Evolutionary conservation across 2,888 invertebrate species (phyloP).

Genomic region (Volucella zonaria): DNA sequence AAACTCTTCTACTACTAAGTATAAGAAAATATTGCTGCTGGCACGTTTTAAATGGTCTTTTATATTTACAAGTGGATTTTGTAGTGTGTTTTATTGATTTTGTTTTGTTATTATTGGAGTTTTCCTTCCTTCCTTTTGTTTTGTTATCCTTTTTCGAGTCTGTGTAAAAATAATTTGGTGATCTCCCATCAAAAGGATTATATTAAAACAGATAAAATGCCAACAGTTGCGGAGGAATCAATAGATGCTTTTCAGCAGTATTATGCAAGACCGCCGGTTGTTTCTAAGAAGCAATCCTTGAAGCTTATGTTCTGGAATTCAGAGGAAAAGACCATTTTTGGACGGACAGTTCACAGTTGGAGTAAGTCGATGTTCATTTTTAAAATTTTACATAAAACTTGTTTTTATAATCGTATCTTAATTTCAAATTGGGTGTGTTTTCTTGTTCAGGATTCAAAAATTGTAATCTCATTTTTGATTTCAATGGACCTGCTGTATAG

Average conservation of each 20-base stretch:
- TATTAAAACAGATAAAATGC: slow-evolving; percentile 77
- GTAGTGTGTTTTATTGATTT: slow-evolving; percentile 1
- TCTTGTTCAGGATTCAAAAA: no score
- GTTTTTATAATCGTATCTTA: no score
- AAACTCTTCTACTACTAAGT: slow-evolving; percentile 26
- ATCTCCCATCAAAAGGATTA: slow-evolving; percentile 41
- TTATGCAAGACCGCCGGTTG: slow-evolving; percentile 86
- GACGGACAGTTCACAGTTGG: slow-evolving; percentile 91
- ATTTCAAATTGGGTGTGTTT: not conserved
- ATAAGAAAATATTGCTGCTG: slow-evolving; percentile 38
- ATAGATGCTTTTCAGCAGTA: slow-evolving; percentile 87
- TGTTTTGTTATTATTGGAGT: not conserved
- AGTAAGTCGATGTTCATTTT: slow-evolving; percentile 85
- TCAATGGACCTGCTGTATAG: no score
- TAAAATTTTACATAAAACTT: not conserved
- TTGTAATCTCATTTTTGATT: not conserved
- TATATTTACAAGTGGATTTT: slow-evolving; percentile 27
- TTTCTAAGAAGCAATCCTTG: slow-evolving; percentile 85
- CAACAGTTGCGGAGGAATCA: slow-evolving; percentile 82
- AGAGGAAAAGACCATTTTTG: slow-evolving; percentile 88
- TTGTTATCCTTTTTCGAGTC: not conserved
- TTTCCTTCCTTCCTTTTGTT: not conserved
- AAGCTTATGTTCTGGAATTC: slow-evolving; percentile 90
- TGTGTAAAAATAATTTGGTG: not conserved
- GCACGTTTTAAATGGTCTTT: slow-evolving; percentile 25